phyloP scores from a whole-genome alignment of 2,797 vertebrate species.

The Phrynocephalus vlangalii region DNA sequence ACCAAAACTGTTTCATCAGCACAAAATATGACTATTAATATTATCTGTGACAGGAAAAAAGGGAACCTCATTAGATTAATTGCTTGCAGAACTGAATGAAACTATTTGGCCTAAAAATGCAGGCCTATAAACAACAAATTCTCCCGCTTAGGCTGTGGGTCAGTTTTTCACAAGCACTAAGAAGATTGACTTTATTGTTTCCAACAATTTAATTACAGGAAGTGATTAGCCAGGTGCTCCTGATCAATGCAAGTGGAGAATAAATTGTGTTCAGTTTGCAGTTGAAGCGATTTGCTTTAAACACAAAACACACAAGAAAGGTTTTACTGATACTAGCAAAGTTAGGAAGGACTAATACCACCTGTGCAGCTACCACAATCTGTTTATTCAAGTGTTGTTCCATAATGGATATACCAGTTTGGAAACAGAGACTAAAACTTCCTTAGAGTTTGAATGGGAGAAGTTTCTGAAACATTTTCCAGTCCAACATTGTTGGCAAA shows the following conservation, averaged over 20 bases:
- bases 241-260: constrained; percentile 50
- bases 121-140: constrained; percentile 47
- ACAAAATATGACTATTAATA: constrained; percentile 4
- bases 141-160: constrained; percentile 58
- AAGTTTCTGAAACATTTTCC: constrained; percentile 49
- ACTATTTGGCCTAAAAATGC: constrained; percentile 40
- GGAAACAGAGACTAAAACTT: constrained; percentile 40
- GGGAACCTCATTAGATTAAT: constrained; percentile 53
- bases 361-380: constrained; percentile 43
- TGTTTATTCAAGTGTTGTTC: constrained; percentile 62
- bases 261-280: constrained; percentile 1
- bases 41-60: constrained; percentile 5
- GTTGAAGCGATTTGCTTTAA: constrained; percentile 15
- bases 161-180: constrained; percentile 67
- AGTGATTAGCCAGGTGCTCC: constrained; percentile 70
- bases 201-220: constrained; percentile 74
- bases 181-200: constrained; percentile 75
- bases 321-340: constrained; percentile 28
- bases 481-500: constrained; percentile 47
- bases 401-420: neutral
- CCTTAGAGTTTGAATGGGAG: constrained; percentile 46
- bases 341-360: neutral
- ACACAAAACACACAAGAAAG: neutral
- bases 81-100: constrained; percentile 46
- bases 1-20: neutral